A percentile compares a stretch with the other conserved stretches of the same genome.
Conservation (phyloP, 2,888 invertebrate species). For the Rugalucina vietnamica region DNA sequence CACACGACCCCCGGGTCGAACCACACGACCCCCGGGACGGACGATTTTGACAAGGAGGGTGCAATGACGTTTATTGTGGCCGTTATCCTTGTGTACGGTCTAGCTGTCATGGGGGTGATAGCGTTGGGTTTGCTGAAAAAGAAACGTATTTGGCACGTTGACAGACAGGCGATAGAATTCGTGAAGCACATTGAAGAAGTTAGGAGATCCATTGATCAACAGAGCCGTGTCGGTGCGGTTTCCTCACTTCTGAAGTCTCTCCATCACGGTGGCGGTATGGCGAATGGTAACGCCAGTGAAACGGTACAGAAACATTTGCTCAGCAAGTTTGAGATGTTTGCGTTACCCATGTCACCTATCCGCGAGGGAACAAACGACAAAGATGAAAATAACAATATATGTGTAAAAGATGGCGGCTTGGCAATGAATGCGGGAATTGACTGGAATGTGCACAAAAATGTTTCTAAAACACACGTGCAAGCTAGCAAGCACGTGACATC, state of each 20-base stretch:
- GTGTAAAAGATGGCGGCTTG: no score
- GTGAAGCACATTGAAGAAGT: slow-evolving; percentile 65
- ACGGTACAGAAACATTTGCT: no score
- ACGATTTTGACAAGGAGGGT: slow-evolving; percentile 38
- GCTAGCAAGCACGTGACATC: no score
- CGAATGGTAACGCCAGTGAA: no score
- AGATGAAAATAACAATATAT: neutral
- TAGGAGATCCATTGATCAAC: slow-evolving; percentile 53
- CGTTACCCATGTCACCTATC: neutral
- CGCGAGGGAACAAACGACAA: neutral
- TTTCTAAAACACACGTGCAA: no score
- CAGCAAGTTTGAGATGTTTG: neutral
- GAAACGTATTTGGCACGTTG: slow-evolving; percentile 43
- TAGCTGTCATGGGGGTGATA: slow-evolving; percentile 73
- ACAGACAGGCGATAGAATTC: slow-evolving; percentile 65
- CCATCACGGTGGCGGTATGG: neutral
- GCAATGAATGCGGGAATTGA: no score
- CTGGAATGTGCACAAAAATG: no score
- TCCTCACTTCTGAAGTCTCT: slow-evolving; percentile 25
- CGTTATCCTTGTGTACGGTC: slow-evolving; percentile 71
- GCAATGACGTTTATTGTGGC: slow-evolving; percentile 73
- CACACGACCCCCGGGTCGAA: neutral
- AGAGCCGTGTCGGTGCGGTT: slow-evolving; percentile 50
- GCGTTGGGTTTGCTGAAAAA: slow-evolving; percentile 68
- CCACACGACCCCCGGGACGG: neutral